Evolutionary conservation across 2,797 vertebrate species (phyloP), one percentile per base, ranked within the genome.

Genomic region (Cephalopachus bancanus): DNA sequence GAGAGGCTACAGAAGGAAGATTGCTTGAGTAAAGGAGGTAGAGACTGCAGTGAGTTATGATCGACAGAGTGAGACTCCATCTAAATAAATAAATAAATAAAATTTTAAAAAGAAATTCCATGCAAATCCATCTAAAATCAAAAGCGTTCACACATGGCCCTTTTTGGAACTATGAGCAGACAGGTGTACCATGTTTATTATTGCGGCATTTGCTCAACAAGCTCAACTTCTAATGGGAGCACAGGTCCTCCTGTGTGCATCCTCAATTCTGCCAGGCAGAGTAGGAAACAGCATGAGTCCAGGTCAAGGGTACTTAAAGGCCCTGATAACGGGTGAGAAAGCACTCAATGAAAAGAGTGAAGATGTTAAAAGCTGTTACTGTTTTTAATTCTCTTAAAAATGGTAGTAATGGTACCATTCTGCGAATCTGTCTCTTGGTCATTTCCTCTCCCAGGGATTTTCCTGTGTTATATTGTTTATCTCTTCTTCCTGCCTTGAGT

Each of bases 301-400:
- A 75, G 12, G 55, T 85, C 53, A 80, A 14, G 75, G 24, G n/a
- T 76, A 26, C 14, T 72, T 60, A 60, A 17, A 3, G 71, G 67
- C 20, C 30, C 37, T 83, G 28, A 51, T n/a, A 60, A n/a, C 55
- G 87, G n/a, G 5, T 7, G 5, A 92, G 49, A 76, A 87, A 57
- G 26, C 28, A 80, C 83, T 89, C 65, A 83, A 0, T n/a, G 7
- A 19, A 83, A 26, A 67, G 16, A 60, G 0, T 10, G 17, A 89
- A 93, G 71, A 91, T 10, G 51, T 71, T 79, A 83, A 80, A 80
- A 72, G 10, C 2, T 83, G 59, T 69, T 91, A 17, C 28, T 84
- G 16, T 26, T 57, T 51, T 90, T 94, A 30, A 72, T 96, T 85
- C 49, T 83, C 64, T 87, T 64, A 37, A 80, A 88, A 84, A 74